These are phyloP conservation scores for Psittacara wagleri DNA, from an alignment of 2,113 vertebrate genomes.

Conservation along the genomic window DNA sequence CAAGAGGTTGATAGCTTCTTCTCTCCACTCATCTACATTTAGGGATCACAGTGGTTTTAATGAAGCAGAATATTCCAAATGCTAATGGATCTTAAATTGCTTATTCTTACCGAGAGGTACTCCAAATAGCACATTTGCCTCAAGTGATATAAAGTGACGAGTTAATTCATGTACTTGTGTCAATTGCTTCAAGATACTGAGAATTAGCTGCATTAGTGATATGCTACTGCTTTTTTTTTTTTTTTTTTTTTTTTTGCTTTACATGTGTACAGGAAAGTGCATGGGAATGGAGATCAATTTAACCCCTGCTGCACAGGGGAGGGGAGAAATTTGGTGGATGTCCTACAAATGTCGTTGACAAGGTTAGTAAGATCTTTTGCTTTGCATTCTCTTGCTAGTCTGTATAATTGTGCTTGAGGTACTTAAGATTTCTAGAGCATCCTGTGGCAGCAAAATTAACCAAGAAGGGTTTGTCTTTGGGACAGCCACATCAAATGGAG, in stretches of 20 bases:
- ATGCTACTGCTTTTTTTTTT: not conserved
- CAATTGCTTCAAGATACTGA: constrained; percentile 64
- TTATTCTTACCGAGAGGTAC: constrained; percentile 67
- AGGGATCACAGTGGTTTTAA: constrained; percentile 51
- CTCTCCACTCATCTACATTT: constrained; percentile 38
- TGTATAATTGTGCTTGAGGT: not conserved
- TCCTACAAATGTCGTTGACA: not conserved
- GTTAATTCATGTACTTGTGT: constrained; percentile 64
- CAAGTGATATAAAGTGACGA: constrained; percentile 60
- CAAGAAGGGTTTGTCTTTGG: not conserved
- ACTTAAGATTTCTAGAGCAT: not conserved
- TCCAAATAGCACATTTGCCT: constrained; percentile 62
- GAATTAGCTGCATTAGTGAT: constrained; percentile 55
- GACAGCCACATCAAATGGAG: not conserved
- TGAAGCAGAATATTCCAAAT: constrained; percentile 59
- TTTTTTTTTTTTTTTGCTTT: not conserved
- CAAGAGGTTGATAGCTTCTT: constrained; percentile 10
- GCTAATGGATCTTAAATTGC: constrained; percentile 70
- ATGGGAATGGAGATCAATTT: not conserved
- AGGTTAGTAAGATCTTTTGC: not conserved
- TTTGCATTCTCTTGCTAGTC: not conserved
- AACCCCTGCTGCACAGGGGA: not conserved
- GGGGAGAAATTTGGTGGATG: not conserved
- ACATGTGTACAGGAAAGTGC: not conserved
- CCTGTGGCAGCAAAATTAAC: not conserved